A percentile compares a stretch with the other conserved stretches of the same genome.
Evolutionary conservation across 2,888 invertebrate species (phyloP).

Genomic region (Cataglyphis albicans): DNA sequence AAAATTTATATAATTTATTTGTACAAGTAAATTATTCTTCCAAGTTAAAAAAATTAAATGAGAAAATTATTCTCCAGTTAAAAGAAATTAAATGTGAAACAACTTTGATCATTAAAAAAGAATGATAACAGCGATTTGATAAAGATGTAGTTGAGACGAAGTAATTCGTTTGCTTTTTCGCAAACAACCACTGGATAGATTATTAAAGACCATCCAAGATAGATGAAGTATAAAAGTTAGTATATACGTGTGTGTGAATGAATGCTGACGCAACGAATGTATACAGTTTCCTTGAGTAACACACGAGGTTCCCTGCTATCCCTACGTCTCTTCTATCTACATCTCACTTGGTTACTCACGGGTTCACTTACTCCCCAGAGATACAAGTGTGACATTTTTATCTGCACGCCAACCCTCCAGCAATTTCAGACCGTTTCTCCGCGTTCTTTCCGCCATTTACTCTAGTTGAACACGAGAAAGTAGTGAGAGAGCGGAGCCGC

Average conservation of each 20-base stretch:
- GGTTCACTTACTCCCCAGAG: constrained; percentile 74
- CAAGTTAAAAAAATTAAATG: neutral
- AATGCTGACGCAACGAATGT: constrained; percentile 65
- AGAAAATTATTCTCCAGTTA: neutral
- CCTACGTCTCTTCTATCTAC: constrained; percentile 72
- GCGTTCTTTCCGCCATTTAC: constrained; percentile 72
- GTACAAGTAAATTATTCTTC: neutral
- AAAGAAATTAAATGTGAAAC: constrained; percentile 19
- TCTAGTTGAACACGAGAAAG: constrained; percentile 73
- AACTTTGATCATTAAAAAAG: neutral
- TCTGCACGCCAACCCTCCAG: constrained; percentile 72
- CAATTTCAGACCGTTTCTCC: constrained; percentile 72
- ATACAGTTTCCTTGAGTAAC: constrained; percentile 69
- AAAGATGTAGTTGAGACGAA: neutral
- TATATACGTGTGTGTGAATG: constrained; percentile 45
- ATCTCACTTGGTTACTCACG: constrained; percentile 70
- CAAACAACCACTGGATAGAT: constrained; percentile 38
- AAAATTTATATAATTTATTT: neutral
- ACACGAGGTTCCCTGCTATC: constrained; percentile 53
- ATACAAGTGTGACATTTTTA: constrained; percentile 80
- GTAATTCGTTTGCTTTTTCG: constrained; percentile 33
- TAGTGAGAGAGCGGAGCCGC: constrained; percentile 39
- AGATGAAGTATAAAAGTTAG: constrained; percentile 68
- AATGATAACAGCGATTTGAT: neutral
- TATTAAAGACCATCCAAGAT: constrained; percentile 50